phyloP scores from a whole-genome alignment of 2,113 vertebrate genomes.

The Sula dactylatra region DNA sequence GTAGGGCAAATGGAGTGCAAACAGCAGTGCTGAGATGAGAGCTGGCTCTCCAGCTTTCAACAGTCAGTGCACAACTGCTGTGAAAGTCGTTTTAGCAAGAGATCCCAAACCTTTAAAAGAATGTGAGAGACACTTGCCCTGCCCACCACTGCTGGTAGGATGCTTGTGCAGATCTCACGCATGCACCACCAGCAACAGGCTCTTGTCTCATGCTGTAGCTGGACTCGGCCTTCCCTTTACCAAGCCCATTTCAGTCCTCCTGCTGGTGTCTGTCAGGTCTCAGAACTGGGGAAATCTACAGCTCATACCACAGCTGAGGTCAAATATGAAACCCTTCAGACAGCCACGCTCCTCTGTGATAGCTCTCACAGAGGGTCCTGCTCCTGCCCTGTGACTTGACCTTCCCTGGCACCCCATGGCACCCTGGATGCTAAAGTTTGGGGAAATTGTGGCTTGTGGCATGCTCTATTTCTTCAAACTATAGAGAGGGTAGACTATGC shows the following conservation, averaged over 20 bases:
- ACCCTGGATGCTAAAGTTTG: neutral
- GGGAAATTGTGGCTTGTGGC: neutral
- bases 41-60: neutral
- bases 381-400: neutral
- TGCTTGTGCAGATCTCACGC: neutral
- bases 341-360: neutral
- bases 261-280: neutral
- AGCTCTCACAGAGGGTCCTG: neutral
- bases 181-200: neutral
- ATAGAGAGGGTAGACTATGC: neutral
- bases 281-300: neutral
- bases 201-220: neutral
- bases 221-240: neutral
- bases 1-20: neutral
- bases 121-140: fast-evolving
- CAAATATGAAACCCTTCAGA: neutral
- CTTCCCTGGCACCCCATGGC: neutral
- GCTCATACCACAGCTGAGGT: neutral
- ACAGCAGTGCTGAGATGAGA: neutral
- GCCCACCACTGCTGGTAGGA: neutral
- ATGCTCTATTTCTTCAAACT: neutral
- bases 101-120: neutral
- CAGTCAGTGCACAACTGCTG: neutral
- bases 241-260: neutral
- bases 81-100: neutral